Conservation (phyloP, 2,888 invertebrate genomes). For the Falcaria lacertinaria region DNA sequence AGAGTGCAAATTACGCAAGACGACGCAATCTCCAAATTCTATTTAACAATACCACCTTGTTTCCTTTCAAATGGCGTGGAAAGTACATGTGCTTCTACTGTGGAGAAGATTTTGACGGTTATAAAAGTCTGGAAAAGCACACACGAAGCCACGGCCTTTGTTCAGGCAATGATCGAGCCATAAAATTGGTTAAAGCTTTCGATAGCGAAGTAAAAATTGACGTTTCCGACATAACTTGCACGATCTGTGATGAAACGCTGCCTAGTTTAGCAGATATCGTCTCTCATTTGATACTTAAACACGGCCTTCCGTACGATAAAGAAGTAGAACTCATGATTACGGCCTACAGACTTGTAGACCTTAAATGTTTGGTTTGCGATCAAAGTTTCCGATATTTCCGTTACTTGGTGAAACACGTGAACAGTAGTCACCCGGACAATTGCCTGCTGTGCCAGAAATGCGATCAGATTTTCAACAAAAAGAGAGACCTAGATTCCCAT, state of each 20-base stretch:
- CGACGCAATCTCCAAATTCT: conserved; percentile 52
- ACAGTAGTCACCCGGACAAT: conserved; percentile 39
- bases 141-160: conserved; percentile 49
- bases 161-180: conserved; percentile 40
- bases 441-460: conserved; percentile 45
- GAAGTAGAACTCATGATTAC: conserved; percentile 37
- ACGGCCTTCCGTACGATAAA: conserved; percentile 41
- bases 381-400: conserved; percentile 38
- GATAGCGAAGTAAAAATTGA: conserved; percentile 63
- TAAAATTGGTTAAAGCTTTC: conserved; percentile 44
- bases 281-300: conserved; percentile 45
- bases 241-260: conserved; percentile 39
- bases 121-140: conserved; percentile 42
- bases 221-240: conserved; percentile 51
- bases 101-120: conserved; percentile 31
- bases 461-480: conserved; percentile 46
- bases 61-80: conserved; percentile 65
- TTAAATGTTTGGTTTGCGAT: conserved; percentile 51
- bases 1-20: conserved; percentile 34
- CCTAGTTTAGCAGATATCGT: conserved; percentile 31
- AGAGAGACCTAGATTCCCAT: conserved; percentile 48
- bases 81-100: conserved; percentile 60
- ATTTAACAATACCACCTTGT: conserved; percentile 62
- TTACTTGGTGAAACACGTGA: conserved; percentile 51
- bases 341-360: conserved; percentile 45